A percentile compares a stretch with the other conserved stretches of the same genome.
These are phyloP conservation scores for Nesidiocoris tenuis DNA, from an alignment of 2,888 invertebrate species.

Conservation along the genomic window DNA sequence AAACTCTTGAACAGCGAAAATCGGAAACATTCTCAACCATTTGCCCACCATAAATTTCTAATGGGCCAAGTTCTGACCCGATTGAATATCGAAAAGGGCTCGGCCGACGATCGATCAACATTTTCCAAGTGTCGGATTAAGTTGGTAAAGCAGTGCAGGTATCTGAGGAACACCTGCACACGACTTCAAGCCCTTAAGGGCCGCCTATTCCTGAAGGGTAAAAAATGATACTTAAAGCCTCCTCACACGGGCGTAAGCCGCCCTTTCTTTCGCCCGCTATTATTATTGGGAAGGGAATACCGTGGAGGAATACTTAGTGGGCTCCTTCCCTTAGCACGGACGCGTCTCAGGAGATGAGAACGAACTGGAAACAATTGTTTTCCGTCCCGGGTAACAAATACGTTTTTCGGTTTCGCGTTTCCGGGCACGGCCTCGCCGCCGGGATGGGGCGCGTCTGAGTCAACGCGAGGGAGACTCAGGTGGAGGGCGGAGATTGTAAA, in stretches of 20 bases:
- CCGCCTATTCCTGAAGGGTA: neutral
- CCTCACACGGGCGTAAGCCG: neutral
- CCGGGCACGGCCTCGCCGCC: neutral
- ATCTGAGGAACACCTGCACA: neutral
- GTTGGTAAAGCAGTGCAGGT: neutral
- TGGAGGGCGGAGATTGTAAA: slow-evolving; percentile 38
- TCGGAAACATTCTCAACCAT: too few species aligned
- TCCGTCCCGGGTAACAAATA: neutral
- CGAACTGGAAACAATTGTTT: neutral
- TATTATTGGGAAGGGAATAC: neutral
- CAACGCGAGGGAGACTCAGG: slow-evolving; percentile 12
- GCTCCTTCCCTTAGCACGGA: neutral
- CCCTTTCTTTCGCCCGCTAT: neutral
- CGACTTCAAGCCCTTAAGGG: too few species aligned
- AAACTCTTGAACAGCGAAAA: too few species aligned
- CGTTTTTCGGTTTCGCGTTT: neutral
- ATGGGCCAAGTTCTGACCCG: too few species aligned
- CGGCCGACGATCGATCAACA: neutral
- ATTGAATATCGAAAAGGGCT: too few species aligned
- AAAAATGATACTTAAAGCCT: neutral
- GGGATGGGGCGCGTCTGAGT: too few species aligned
- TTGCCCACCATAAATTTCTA: too few species aligned
- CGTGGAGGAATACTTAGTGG: neutral
- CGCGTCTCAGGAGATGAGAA: neutral
- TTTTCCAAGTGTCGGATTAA: neutral